Evolutionary conservation across 2,888 invertebrate genomes (phyloP).

Genomic region (Fragum sueziense): DNA sequence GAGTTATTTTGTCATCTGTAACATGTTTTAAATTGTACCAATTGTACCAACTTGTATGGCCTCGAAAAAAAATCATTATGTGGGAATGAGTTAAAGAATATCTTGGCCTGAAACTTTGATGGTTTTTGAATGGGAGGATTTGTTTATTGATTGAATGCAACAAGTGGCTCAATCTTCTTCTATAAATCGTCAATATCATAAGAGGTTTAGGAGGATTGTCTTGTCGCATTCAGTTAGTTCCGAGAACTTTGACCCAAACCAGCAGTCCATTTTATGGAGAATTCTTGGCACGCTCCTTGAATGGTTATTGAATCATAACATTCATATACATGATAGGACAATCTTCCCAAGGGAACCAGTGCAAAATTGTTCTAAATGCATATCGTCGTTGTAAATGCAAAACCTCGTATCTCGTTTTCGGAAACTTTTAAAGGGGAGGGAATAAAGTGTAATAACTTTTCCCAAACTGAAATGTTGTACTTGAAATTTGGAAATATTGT

Average conservation of each 20-base stretch:
- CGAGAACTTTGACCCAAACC: background rate
- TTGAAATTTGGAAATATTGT: too few species aligned
- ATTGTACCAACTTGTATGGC: background rate
- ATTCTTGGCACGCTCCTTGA: background rate
- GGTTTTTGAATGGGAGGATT: conserved; percentile 2
- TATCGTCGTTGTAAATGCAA: too few species aligned
- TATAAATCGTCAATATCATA: conserved; percentile 19
- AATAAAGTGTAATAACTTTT: too few species aligned
- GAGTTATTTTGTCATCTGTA: background rate
- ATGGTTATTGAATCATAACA: background rate
- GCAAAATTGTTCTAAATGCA: too few species aligned
- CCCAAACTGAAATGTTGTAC: too few species aligned
- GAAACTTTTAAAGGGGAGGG: too few species aligned
- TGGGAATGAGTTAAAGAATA: background rate
- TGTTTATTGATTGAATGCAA: conserved; percentile 28
- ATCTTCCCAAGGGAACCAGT: too few species aligned
- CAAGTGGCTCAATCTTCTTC: conserved; percentile 22
- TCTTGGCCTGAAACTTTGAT: conserved; percentile 3
- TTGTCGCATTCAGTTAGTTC: background rate
- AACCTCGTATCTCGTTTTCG: too few species aligned
- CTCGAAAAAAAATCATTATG: background rate
- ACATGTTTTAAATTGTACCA: background rate
- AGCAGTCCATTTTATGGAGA: background rate
- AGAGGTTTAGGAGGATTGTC: conserved; percentile 6
- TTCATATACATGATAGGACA: background rate